phyloP scores from a whole-genome alignment of 92 coral and sea anemone genomes.

The Epizoanthus illoricatus region DNA sequence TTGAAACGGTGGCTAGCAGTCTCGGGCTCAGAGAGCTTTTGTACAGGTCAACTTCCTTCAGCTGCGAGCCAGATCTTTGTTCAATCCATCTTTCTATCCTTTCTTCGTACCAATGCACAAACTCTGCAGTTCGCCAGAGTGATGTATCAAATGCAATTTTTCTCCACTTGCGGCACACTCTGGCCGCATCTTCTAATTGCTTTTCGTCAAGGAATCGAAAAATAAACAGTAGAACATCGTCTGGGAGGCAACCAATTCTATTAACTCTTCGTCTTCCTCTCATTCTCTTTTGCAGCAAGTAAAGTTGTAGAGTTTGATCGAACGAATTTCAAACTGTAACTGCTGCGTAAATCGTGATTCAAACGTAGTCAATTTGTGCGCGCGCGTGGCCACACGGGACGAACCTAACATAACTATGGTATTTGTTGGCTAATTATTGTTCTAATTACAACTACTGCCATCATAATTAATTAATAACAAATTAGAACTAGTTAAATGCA shows the following conservation, averaged over 20 bases:
- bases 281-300: constrained; percentile 1
- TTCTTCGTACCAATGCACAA: constrained; percentile 40
- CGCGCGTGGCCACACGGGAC: constrained; percentile 27
- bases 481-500: not conserved
- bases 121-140: constrained; percentile 56
- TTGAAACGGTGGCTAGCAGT: constrained; percentile 14
- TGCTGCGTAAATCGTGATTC: constrained; percentile 34
- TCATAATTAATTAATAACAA: not conserved
- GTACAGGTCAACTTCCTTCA: constrained; percentile 33
- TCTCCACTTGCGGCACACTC: constrained; percentile 71
- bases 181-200: constrained; percentile 38
- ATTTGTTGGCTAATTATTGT: not conserved
- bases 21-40: constrained; percentile 12
- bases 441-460: not conserved
- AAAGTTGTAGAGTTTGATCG: not conserved
- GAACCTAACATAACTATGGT: too few relatives aligned
- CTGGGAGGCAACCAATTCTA: constrained; percentile 30
- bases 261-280: constrained; percentile 18
- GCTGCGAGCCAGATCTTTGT: constrained; percentile 41
- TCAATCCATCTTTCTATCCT: constrained; percentile 35
- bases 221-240: constrained; percentile 27
- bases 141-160: constrained; percentile 65
- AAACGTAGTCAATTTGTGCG: constrained; percentile 4
- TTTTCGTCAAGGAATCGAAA: constrained; percentile 26
- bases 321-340: constrained; percentile 3